phyloP scores from a whole-genome alignment of 2,113 vertebrate species.

The Mus musculus region GRCm39 chr7:143914001-143914500 shows the following conservation, averaged over 20 bases:
- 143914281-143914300: not conserved
- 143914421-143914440: accelerated
- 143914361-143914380: no score
- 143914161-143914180: accelerated
- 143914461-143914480: not conserved
- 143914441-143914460: accelerated
- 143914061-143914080: accelerated
- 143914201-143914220: not conserved
- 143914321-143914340: no score
- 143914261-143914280: not conserved
- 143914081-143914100: accelerated
- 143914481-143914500: not conserved
- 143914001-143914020: not conserved
- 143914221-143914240: not conserved
- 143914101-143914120: no score
- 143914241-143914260: accelerated
- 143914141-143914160: not conserved
- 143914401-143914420: not conserved
- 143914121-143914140: accelerated
- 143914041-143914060: accelerated
- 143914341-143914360: no score
- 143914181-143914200: not conserved
- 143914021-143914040: not conserved
- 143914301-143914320: not conserved
- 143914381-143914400: no score